These are phyloP conservation scores for Graptemys geographica DNA, from an alignment of 2,797 vertebrate genomes.

Conservation along the genomic window DNA sequence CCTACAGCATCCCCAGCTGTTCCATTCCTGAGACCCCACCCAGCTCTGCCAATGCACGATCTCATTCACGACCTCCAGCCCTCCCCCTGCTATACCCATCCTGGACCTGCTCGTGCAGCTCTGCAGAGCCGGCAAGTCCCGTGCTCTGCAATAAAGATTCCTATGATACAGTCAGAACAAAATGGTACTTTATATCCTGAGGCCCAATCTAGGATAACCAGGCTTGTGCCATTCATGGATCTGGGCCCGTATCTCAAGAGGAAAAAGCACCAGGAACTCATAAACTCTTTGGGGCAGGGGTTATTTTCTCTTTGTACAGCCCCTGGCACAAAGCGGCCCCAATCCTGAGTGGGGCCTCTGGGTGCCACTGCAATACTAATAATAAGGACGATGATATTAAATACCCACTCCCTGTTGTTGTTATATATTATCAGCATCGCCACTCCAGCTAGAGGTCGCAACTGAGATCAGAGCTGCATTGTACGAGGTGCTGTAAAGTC, in stretches of 20 bases:
- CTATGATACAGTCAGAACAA: not conserved
- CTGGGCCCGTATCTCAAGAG: not conserved
- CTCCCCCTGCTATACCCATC: not conserved
- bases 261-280: not conserved
- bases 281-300: not conserved
- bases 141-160: not conserved
- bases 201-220: not conserved
- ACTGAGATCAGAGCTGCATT: not conserved
- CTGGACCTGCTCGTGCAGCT: not conserved
- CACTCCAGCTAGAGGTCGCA: not conserved
- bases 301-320: not conserved
- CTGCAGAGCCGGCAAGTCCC: not conserved
- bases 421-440: not conserved
- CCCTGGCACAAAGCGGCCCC: not conserved
- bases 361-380: not conserved
- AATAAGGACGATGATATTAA: not conserved
- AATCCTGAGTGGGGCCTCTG: not conserved
- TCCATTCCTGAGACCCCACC: no score
- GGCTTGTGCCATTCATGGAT: not conserved
- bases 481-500: not conserved
- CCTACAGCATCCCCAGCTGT: not conserved
- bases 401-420: not conserved
- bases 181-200: not conserved
- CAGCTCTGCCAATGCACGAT: no score
- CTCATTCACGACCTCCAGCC: not conserved